Conservation (phyloP, 2,888 invertebrate species). For the Norana najaformis region DNA sequence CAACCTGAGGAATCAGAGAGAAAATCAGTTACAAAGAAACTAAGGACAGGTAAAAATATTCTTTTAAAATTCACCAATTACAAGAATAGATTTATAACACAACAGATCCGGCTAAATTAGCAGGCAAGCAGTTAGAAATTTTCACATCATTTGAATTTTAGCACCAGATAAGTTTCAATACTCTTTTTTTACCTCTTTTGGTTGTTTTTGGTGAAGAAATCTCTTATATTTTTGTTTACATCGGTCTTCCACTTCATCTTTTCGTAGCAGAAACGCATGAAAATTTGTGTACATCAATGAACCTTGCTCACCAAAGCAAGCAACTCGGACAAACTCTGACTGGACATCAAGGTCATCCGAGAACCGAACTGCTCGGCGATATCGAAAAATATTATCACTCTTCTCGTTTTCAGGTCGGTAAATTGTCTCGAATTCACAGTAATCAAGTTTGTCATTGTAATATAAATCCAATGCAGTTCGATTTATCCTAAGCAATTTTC, state of each 20-base stretch:
- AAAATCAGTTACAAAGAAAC: no score
- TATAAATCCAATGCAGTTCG: constrained; percentile 44
- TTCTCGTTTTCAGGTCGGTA: constrained; percentile 42
- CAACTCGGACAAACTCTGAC: constrained; percentile 53
- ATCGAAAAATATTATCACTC: constrained; percentile 43
- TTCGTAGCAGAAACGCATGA: constrained; percentile 52
- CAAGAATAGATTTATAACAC: no score
- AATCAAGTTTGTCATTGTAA: constrained; percentile 47
- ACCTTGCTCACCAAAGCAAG: constrained; percentile 48
- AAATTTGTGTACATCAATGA: constrained; percentile 53
- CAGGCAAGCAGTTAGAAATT: no score
- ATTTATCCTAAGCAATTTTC: constrained; percentile 46
- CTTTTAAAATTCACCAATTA: no score
- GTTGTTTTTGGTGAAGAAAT: constrained; percentile 35
- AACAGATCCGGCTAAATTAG: no score
- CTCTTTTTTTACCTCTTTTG: not conserved
- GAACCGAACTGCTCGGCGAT: constrained; percentile 38
- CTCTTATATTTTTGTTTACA: constrained; percentile 35
- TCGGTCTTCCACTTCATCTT: constrained; percentile 41
- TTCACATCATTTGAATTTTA: no score
- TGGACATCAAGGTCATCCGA: constrained; percentile 46
- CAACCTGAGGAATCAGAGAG: no score
- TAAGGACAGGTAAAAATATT: no score
- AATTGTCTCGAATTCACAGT: constrained; percentile 53
- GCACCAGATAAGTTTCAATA: not conserved